Base-by-base conservation (phyloP, 2,888 invertebrate species). In the Eilema caniola region DNA sequence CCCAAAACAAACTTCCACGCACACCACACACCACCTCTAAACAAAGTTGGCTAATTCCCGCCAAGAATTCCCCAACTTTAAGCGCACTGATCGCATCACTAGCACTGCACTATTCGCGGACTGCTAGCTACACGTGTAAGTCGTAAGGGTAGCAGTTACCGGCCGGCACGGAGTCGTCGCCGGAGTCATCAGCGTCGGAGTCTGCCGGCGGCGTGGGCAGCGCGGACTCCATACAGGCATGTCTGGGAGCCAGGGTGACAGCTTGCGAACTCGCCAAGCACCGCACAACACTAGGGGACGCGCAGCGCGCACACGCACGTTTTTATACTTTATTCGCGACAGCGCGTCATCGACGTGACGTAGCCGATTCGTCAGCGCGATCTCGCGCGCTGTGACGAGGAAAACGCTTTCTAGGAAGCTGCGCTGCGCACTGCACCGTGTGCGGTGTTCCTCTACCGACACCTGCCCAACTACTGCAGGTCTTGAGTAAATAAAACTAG, bases 391-490 rank as follows among this genome's bases (percentile, higher is more conserved):
- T 76, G 86, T 85, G 86, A 89, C 89, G 89, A 94, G 94, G 95
- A 95, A 94, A 95, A 95, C 92, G 95, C 87, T 90, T 94, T 94
- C 95, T 88, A 87, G 86, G 95, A 95, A 95, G 88, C 89, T 89
- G 88, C 85, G 80, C 75, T 90, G 89, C 85, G 80, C 75, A 81
- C n/a, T 59, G 66, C 70, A 66, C 70, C 66, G 53, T 60, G 66
- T 61, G 63, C 66, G 23, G 61, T 56, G 60, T n/a, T 47, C 28
- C 67, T 37, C 59, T 57, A 41, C 16, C 66, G 24, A 37, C 62
- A 33, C 56, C 53, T 23, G 24, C 23, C 31, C 47, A 56, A 53
- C 68, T 68, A 62, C 68, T 68, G 62, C 23, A 62, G 24, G 67
- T 53, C 24, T 62, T 59, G 20, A 56, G 41, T 37, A 53, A 47